phyloP scores from a whole-genome alignment of 2,888 invertebrate species.

The Drosophila monieri region DNA sequence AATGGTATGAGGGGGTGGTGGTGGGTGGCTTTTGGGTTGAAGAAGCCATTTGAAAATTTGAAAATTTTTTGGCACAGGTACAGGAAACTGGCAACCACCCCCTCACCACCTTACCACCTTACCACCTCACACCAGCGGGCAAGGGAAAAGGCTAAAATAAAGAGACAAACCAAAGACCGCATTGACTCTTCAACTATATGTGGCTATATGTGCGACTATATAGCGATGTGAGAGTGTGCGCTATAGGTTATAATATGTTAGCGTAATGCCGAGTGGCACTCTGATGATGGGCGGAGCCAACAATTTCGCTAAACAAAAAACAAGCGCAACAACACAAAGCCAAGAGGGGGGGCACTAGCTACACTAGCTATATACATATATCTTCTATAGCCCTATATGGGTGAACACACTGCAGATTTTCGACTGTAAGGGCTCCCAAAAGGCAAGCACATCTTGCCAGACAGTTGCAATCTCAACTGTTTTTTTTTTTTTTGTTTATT shows the following conservation, averaged over 20 bases:
- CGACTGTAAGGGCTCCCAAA: slow-evolving; percentile 57
- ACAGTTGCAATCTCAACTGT: slow-evolving; percentile 30
- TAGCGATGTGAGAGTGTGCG: slow-evolving; percentile 27
- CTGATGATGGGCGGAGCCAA: slow-evolving; percentile 81
- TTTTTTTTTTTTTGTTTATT: slow-evolving; percentile 23
- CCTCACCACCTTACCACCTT: neutral
- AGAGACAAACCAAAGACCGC: slow-evolving; percentile 77
- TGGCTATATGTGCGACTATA: neutral
- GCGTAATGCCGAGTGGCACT: slow-evolving; percentile 77
- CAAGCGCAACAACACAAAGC: slow-evolving; percentile 59
- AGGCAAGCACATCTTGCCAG: slow-evolving; percentile 64
- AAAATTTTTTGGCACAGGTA: slow-evolving; percentile 81
- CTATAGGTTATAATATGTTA: slow-evolving; percentile 76
- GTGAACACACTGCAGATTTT: slow-evolving; percentile 55
- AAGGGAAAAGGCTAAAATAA: slow-evolving; percentile 62
- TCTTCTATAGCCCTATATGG: slow-evolving; percentile 2
- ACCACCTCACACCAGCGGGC: neutral
- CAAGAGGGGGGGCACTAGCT: neutral
- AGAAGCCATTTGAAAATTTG: slow-evolving; percentile 81
- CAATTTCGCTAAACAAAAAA: slow-evolving; percentile 77
- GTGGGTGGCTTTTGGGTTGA: slow-evolving; percentile 50
- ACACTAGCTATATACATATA: neutral
- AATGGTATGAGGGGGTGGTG: neutral
- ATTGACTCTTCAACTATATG: slow-evolving; percentile 76
- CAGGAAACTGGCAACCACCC: slow-evolving; percentile 61